A percentile compares a stretch with the other conserved stretches of the same genome.
phyloP scores from a whole-genome alignment of 2,888 invertebrate species.

The Dynastes maya region DNA sequence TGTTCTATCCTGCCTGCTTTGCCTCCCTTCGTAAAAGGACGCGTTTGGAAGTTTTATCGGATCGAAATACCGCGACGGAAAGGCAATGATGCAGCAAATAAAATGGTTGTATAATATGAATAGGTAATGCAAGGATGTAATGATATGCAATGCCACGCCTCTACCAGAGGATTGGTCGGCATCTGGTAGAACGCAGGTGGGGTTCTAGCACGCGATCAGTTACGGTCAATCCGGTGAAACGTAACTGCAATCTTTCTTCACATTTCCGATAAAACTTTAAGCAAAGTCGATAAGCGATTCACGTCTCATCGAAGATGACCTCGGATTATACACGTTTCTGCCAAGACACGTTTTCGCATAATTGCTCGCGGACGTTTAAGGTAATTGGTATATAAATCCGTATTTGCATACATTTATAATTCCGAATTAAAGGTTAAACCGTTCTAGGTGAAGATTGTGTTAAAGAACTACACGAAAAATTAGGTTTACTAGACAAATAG shows the following conservation, averaged over 20 bases:
- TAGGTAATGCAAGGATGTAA: slow-evolving; percentile 61
- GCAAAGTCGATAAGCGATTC: slow-evolving; percentile 26
- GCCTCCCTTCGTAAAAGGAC: background rate
- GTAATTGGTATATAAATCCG: slow-evolving; percentile 12
- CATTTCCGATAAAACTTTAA: slow-evolving; percentile 35
- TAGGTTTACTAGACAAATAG: background rate
- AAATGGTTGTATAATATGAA: slow-evolving; percentile 66
- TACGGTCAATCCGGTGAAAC: slow-evolving; percentile 35
- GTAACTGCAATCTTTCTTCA: slow-evolving; percentile 31
- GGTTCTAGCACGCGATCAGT: slow-evolving; percentile 59
- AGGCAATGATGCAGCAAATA: slow-evolving; percentile 65
- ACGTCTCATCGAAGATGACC: slow-evolving; percentile 15
- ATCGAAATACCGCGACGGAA: slow-evolving; percentile 31
- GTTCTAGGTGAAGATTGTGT: background rate
- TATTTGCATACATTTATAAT: slow-evolving; percentile 33
- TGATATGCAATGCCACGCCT: slow-evolving; percentile 61
- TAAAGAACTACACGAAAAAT: background rate
- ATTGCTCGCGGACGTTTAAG: slow-evolving; percentile 22
- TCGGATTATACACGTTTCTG: slow-evolving; percentile 25
- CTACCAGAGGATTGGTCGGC: slow-evolving; percentile 59
- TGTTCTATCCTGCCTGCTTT: slow-evolving; percentile 6
- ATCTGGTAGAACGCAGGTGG: slow-evolving; percentile 60
- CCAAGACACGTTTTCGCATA: slow-evolving; percentile 26
- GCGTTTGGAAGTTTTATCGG: slow-evolving; percentile 28
- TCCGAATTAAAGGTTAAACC: background rate